Evolutionary conservation across 2,797 vertebrate genomes (phyloP).

Genomic region (Oreochromis mossambicus): DNA sequence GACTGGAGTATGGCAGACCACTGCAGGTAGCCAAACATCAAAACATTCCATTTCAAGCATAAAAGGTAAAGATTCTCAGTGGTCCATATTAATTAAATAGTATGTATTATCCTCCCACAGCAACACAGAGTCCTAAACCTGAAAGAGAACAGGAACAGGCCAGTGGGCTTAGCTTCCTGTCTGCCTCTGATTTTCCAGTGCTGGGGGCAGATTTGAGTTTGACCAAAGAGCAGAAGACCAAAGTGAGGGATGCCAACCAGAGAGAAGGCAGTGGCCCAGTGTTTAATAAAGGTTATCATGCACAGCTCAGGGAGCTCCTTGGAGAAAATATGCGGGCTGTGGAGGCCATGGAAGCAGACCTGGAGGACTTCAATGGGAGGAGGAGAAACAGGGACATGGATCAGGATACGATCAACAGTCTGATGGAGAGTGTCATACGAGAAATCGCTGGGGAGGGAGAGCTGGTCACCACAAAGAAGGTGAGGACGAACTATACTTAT

Average conservation of each 20-base stretch:
- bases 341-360: slow-evolving; percentile 48
- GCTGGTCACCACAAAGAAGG: slow-evolving; percentile 73
- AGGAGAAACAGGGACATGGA: slow-evolving; percentile 19
- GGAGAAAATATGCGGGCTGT: slow-evolving; percentile 60
- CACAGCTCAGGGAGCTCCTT: slow-evolving; percentile 72
- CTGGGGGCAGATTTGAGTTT: slow-evolving; percentile 22
- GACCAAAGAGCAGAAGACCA: slow-evolving; percentile 44
- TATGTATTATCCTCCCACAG: background rate
- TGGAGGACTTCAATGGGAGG: background rate
- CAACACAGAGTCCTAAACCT: background rate
- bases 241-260: background rate
- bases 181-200: slow-evolving; percentile 52
- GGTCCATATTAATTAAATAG: background rate
- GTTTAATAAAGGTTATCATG: slow-evolving; percentile 57
- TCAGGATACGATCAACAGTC: slow-evolving; percentile 47
- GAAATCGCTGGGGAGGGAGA: slow-evolving; percentile 73
- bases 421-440: slow-evolving; percentile 67
- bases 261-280: background rate
- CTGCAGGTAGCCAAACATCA: slow-evolving; percentile 38
- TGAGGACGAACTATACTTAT: background rate
- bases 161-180: background rate
- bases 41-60: background rate
- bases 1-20: background rate
- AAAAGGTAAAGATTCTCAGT: background rate
- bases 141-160: background rate